Evolutionary conservation across 2,797 vertebrate genomes (phyloP), one percentile per base, ranked within the genome.

Genomic region (Danio choprae): DNA sequence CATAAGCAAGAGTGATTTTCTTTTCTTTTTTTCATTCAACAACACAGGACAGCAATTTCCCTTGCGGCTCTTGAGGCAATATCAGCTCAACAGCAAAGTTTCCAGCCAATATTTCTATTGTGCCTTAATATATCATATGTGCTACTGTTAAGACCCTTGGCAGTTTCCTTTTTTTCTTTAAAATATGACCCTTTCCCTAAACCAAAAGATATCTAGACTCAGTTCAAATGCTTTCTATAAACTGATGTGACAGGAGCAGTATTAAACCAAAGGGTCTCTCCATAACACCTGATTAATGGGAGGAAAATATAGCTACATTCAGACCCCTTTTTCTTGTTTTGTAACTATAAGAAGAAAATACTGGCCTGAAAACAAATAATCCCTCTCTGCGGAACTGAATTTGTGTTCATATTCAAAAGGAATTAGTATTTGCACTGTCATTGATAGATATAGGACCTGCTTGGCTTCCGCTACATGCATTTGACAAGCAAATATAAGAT

Each of bases 121-220:
- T 29, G 70, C 40, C 13, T 44, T 12, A 58, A 11, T 38, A 29
- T 72, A 58, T 72, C 51, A 16, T 55, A 40, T 58, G 53, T 72
- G 40, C 51, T 43, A 43, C 10, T 43, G 51, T 12, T 11, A 55
- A 41, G 10, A 70, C 50, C 68, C n/a, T 13, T 70, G 68, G n/a
- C 11, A 41, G 20, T 41, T 55, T 36, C 36, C n/a, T 53, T 51
- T 70, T 53, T n/a, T 16, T 40, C 10, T 29, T 29, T 53, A 40
- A 18, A 53, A 53, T 53, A 18, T 0, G 11, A 70, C n/a, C 50
- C 29, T 70, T 70, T 70, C 55, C 4, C 40, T 40, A 15, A 55
- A 8, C n/a, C 68, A 55, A 40, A 53, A 53, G 3, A 40, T 70
- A 40, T 36, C 16, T 18, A 10, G 9, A 15, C 5, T 69, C 15